These are phyloP conservation scores for Caenorhabditis japonica DNA, from an alignment of 2,888 invertebrate genomes.

Conservation along the genomic window DNA sequence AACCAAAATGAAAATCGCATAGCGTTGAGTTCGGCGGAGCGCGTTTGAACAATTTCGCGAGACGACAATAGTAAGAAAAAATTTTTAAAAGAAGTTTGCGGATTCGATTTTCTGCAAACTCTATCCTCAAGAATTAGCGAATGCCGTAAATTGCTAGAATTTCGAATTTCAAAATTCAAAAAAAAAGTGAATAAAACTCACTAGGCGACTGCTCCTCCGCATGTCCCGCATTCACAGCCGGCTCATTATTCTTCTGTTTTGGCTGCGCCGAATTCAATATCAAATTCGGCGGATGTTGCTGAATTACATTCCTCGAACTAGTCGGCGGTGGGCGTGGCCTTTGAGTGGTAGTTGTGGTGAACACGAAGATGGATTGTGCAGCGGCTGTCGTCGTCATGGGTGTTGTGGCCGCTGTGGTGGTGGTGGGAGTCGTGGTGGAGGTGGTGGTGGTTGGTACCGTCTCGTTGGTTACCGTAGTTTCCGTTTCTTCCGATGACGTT, in stretches of 20 bases:
- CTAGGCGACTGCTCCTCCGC: conserved; percentile 50
- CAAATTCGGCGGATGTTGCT: conserved; percentile 19
- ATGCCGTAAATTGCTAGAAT: too few species aligned
- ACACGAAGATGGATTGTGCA: conserved; percentile 57
- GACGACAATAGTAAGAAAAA: too few species aligned
- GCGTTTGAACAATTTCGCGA: too few species aligned
- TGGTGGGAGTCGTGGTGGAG: conserved; percentile 17
- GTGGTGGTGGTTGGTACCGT: conserved; percentile 7
- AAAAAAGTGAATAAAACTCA: conserved; percentile 10
- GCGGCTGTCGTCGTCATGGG: conserved; percentile 11
- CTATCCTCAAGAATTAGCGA: too few species aligned
- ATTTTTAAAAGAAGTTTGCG: too few species aligned
- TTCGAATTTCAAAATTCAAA: background rate
- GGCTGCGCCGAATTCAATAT: conserved; percentile 29
- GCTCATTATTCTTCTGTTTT: conserved; percentile 25
- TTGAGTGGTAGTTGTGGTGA: conserved; percentile 64
- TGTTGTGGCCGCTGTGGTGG: conserved; percentile 24
- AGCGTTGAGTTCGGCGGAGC: too few species aligned
- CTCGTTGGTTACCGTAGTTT: conserved; percentile 10
- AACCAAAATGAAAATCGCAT: too few species aligned
- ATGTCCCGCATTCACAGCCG: conserved; percentile 29
- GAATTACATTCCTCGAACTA: conserved; percentile 1
- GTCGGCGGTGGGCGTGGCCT: conserved; percentile 36
- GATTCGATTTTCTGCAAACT: too few species aligned
- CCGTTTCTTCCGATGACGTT: conserved; percentile 13